Base-by-base conservation (phyloP, 2,113 vertebrate genomes). In the Ochotona princeps region DNA sequence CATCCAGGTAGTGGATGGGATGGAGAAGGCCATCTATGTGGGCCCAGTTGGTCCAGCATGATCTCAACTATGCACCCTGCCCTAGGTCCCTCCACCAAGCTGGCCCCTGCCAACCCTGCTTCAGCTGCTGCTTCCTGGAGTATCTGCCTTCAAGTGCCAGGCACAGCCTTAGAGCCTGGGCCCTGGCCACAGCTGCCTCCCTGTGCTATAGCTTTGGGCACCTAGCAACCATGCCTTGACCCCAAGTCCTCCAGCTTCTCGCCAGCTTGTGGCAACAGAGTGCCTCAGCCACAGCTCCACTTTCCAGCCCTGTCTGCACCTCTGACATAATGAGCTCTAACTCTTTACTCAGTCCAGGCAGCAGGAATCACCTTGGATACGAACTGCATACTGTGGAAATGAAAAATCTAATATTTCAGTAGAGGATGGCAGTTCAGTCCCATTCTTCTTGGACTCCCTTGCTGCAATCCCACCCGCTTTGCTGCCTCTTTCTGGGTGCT, bases 1-100 rank as follows among this genome's bases (percentile, higher is more conserved):
- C 7, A 96, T 96, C 72, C 25, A 96, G 30, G 63, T 63, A 21
- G 15, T 90, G 44, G 98, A 98, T 23, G 98, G 98, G 30, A 76
- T 98, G 92, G 98, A 98, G 90, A 98, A 98, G 76, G 98, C 97
- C 1, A 87, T 98, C 66, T 98, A 98, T 90, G 20, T 97, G 96
- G 98, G 98, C 91, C 97, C 92, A 2, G 69, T 70, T n/a, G 15
- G n/a, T 26, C 73, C 69, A 0, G n/a, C 0, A 0, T 21, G 1
- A n/a, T 57, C 83, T 2, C 94, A 81, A 94, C 20, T 1, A 5
- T 75, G 2, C 5, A 11, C 70, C 75, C 51, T 8, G 3, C 18
- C 8, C n/a, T 0, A 1, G 70, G 57, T 12, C 25, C 25, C 15
- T 73, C 44, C 5, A 4, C 49, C 57, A 28, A 28, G 32, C 86